phyloP scores from a whole-genome alignment of 2,113 vertebrate species.

The Podilymbus podiceps region DNA sequence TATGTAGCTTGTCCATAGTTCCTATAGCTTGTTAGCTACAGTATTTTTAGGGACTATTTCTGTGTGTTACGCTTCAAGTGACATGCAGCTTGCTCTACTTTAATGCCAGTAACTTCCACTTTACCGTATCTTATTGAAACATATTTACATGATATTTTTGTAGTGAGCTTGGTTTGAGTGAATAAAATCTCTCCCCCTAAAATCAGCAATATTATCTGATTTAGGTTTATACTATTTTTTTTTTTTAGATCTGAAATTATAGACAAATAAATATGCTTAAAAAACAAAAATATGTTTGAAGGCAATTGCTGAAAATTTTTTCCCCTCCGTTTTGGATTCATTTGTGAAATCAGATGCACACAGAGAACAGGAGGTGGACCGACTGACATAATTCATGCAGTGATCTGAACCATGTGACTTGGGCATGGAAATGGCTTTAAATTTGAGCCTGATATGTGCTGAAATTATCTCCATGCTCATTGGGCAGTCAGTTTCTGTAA shows the following conservation, averaged over 20 bases:
- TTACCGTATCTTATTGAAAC: background rate
- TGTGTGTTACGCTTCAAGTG: background rate
- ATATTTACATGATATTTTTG: background rate
- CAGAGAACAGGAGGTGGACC: background rate
- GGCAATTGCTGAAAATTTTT: background rate
- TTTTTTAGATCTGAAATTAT: background rate
- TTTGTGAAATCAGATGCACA: background rate
- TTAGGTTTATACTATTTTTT: background rate
- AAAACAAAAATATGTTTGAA: background rate
- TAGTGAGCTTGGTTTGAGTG: background rate
- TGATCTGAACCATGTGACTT: slow-evolving; percentile 14
- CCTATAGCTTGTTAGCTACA: background rate
- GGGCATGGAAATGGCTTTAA: background rate
- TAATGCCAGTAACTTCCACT: background rate
- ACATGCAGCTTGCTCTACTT: background rate
- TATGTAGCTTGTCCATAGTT: background rate
- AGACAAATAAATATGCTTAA: background rate
- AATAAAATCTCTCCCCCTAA: background rate
- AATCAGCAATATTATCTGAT: background rate
- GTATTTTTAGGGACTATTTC: background rate
- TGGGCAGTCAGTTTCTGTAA: background rate
- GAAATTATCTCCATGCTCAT: background rate
- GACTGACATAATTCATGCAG: background rate
- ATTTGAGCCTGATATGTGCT: background rate
- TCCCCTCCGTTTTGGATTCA: background rate